Evolutionary conservation across 2,888 invertebrate species (phyloP).

Genomic region (Julus scanicus): DNA sequence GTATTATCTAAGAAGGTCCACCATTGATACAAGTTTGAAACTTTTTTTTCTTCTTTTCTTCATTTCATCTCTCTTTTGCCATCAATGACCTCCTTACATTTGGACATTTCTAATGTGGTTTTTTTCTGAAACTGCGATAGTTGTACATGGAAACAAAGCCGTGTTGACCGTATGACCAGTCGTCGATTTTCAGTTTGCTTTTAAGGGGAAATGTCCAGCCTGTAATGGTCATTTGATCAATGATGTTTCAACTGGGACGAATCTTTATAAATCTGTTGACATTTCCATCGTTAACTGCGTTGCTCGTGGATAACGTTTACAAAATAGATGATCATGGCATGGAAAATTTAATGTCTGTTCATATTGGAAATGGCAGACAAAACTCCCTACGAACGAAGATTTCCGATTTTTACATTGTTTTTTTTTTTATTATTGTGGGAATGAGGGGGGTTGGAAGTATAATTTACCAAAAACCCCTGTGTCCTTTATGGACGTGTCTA

Average conservation of each 20-base stretch:
- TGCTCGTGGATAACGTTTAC: neutral
- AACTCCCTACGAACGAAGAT: neutral
- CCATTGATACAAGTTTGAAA: neutral
- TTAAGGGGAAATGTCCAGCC: conserved; percentile 6
- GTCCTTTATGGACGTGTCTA: too few relatives aligned
- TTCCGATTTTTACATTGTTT: neutral
- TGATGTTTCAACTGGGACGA: conserved; percentile 7
- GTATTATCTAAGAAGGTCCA: neutral
- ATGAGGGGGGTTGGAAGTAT: too few relatives aligned
- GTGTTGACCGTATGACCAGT: neutral
- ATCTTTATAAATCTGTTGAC: conserved; percentile 19
- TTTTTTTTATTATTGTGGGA: neutral
- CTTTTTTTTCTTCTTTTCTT: conserved; percentile 8
- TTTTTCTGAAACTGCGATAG: neutral
- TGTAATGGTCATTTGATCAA: conserved; percentile 19
- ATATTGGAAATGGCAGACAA: conserved; percentile 9
- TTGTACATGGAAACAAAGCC: neutral
- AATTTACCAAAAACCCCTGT: too few relatives aligned
- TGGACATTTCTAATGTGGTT: neutral
- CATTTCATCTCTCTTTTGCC: neutral
- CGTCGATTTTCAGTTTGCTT: conserved; percentile 7
- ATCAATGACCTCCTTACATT: neutral
- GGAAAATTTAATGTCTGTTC: neutral
- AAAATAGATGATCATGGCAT: neutral
- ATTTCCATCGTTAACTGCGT: neutral